Evolutionary conservation across 2,888 invertebrate genomes (phyloP).

Genomic region (Parnassius glacialis): DNA sequence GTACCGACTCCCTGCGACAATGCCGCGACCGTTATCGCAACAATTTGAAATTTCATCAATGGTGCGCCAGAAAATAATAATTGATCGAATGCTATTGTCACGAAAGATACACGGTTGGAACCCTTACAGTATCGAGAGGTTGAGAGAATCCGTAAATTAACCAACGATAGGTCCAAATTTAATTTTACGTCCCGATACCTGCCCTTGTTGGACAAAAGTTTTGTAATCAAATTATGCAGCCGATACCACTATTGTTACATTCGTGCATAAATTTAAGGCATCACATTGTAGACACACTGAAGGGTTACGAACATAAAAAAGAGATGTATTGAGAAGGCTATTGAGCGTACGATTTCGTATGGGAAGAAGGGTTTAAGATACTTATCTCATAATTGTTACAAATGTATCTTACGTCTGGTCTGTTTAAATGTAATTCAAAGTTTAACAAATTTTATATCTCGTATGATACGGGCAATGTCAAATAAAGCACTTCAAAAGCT

Average conservation of each 20-base stretch:
- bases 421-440: slow-evolving; percentile 29
- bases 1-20: slow-evolving; percentile 62
- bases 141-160: slow-evolving; percentile 76
- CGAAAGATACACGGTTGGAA: slow-evolving; percentile 62
- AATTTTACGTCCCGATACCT: slow-evolving; percentile 79
- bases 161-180: slow-evolving; percentile 79
- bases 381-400: slow-evolving; percentile 79
- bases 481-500: neutral
- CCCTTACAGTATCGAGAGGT: slow-evolving; percentile 62
- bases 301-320: slow-evolving; percentile 66
- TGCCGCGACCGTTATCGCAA: slow-evolving; percentile 74
- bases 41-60: slow-evolving; percentile 77
- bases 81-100: slow-evolving; percentile 74
- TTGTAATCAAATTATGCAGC: slow-evolving; percentile 79
- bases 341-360: slow-evolving; percentile 65
- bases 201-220: slow-evolving; percentile 70
- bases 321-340: slow-evolving; percentile 65
- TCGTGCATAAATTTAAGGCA: slow-evolving; percentile 76
- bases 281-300: slow-evolving; percentile 66
- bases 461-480: neutral
- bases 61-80: slow-evolving; percentile 77
- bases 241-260: slow-evolving; percentile 71
- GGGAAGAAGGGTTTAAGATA: slow-evolving; percentile 77
- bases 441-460: neutral
- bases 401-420: slow-evolving; percentile 39